Evolutionary conservation across 30 jellyfish, hydroid and myxozoan species (phyloP), one percentile per base, ranked within the genome.

Genomic region (Mastigias papua): DNA sequence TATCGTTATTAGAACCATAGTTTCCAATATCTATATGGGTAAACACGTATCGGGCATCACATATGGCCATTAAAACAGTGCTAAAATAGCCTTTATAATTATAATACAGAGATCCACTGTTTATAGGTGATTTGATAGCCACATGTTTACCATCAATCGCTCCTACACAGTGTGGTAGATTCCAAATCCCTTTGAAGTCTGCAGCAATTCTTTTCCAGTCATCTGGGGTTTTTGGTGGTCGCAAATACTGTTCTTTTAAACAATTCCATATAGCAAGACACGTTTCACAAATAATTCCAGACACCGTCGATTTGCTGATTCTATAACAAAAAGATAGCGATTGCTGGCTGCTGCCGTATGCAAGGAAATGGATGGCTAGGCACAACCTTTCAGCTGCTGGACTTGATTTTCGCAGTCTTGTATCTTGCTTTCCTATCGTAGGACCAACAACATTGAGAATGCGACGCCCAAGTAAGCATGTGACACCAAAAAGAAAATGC

Each of bases 381-480:
- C 54, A 42, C 54, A 42, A 42, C 54, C 54, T 42, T 42, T 42
- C 54, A 42, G 54, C 54, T 42, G 54, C 54, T 15, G 54, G 13
- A 15, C 7, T 42, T 15, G 13, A 42, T 15, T 15, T 42, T 42
- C 13, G 54, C 54, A 42, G 7, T 42, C 13, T 42, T 42, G 54
- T 42, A 15, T 42, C 54, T 42, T 42, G 54, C 54, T 42, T 42
- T 42, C 13, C 7, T 42, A 42, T 42, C 54, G 54, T 15, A 42
- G 54, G 54, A 42, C 54, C 54, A 42, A 42, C 54, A 42, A 42
- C 54, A 42, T 42, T 8, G 54, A 42, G 54, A n/a, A 42, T 1
- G 26, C 51, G 66, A 23, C 51, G 76, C 96, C 96, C 78, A 87
- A 15, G 32, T 92, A 10, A 87, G 64, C 78, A 63, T 30, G 7